Evolutionary conservation across 2,888 invertebrate species (phyloP).

Genomic region (Plebejus melissa): DNA sequence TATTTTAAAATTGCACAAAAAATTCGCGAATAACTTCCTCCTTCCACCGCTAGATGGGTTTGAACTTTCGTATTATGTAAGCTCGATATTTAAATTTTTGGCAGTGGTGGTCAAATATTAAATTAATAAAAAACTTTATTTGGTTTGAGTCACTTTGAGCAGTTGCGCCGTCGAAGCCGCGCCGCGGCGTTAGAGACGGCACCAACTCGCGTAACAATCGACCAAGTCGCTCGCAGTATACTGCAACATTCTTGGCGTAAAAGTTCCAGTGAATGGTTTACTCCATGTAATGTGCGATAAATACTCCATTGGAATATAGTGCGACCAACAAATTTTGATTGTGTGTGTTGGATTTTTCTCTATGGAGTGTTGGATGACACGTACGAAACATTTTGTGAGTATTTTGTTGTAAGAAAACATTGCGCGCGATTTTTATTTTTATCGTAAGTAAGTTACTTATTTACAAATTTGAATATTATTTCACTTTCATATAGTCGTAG

Average conservation of each 20-base stretch:
- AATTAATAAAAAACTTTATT: constrained; percentile 38
- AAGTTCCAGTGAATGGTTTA: constrained; percentile 77
- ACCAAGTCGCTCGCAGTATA: constrained; percentile 65
- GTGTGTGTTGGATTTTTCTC: constrained; percentile 52
- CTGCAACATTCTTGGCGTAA: constrained; percentile 79
- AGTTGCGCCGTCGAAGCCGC: constrained; percentile 51
- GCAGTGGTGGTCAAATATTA: not conserved
- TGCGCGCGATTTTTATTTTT: not conserved
- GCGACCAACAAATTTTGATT: constrained; percentile 62
- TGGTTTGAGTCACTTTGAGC: constrained; percentile 27
- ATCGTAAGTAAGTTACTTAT: not conserved
- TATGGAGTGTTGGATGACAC: constrained; percentile 52
- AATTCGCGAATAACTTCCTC: not conserved
- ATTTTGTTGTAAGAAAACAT: constrained; percentile 33
- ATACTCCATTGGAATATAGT: constrained; percentile 57
- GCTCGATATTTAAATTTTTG: constrained; percentile 8
- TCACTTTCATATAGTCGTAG: not conserved
- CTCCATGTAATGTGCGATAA: constrained; percentile 74
- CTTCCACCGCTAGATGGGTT: constrained; percentile 19
- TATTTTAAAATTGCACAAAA: constrained; percentile 13
- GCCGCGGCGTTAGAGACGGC: constrained; percentile 49
- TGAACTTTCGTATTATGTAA: constrained; percentile 2
- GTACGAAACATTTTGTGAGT: constrained; percentile 65
- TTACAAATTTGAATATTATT: not conserved
- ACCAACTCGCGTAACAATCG: constrained; percentile 66